phyloP scores from a whole-genome alignment of 2,113 vertebrate species.

The Trachemys scripta region DNA sequence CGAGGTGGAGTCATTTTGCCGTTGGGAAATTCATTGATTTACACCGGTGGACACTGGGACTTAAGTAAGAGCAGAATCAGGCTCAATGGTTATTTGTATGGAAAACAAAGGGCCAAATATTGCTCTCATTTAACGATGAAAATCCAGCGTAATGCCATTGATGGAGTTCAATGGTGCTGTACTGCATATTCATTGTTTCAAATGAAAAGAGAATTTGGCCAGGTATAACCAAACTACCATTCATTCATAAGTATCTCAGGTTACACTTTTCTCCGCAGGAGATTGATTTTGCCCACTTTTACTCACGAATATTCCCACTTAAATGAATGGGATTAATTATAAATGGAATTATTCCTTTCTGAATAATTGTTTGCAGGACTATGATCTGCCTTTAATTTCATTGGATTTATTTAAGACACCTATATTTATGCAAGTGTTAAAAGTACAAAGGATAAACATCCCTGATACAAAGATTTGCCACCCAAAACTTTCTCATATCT shows the following conservation, averaged over 20 bases:
- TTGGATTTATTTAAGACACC: no score
- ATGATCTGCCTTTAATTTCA: not conserved
- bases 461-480: no score
- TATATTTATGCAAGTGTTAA: no score
- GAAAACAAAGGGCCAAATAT: not conserved
- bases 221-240: no score
- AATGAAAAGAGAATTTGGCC: not conserved
- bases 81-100: not conserved
- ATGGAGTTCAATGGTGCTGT: not conserved
- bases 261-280: not conserved
- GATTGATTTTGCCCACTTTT: not conserved
- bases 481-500: no score
- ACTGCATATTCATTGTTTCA: fast-evolving
- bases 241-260: not conserved
- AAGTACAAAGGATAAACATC: no score
- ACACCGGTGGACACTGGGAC: not conserved
- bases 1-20: no score
- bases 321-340: not conserved
- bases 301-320: not conserved
- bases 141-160: fast-evolving
- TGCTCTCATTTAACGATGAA: not conserved
- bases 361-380: not conserved
- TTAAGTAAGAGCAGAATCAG: not conserved
- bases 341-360: not conserved
- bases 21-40: not conserved